These are phyloP conservation scores for Drosophila leonis DNA, from an alignment of 2,888 invertebrate genomes.

Conservation along the genomic window DNA sequence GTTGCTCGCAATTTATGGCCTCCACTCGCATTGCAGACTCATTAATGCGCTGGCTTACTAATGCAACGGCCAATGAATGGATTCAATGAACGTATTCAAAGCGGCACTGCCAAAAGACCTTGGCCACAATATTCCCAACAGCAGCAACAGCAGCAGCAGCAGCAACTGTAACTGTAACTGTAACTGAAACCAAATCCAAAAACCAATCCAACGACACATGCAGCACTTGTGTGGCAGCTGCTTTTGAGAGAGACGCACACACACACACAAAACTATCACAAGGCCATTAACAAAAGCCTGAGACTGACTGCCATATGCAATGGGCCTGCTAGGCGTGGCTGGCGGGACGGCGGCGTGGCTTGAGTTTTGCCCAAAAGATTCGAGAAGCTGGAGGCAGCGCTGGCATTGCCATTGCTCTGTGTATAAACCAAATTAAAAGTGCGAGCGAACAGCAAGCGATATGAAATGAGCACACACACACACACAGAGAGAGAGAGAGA, in stretches of 20 bases:
- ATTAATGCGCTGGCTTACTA: slow-evolving; percentile 13
- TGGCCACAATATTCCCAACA: slow-evolving; percentile 43
- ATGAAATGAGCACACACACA: slow-evolving; percentile 64
- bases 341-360: not conserved
- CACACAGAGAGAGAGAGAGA: not conserved
- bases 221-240: slow-evolving; percentile 49
- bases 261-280: slow-evolving; percentile 68
- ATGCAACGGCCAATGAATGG: slow-evolving; percentile 49
- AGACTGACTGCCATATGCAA: slow-evolving; percentile 60
- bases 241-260: slow-evolving; percentile 39
- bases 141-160: not conserved
- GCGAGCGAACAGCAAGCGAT: slow-evolving; percentile 53
- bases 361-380: slow-evolving; percentile 29
- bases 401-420: slow-evolving; percentile 31
- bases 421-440: slow-evolving; percentile 73
- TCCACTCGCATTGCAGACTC: not conserved
- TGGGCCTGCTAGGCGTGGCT: slow-evolving; percentile 1
- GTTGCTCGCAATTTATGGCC: slow-evolving; percentile 8
- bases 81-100: slow-evolving; percentile 27
- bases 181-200: slow-evolving; percentile 39
- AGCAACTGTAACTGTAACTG: slow-evolving; percentile 14
- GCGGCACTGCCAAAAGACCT: slow-evolving; percentile 32
- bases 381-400: slow-evolving; percentile 33
- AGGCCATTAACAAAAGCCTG: slow-evolving; percentile 78
- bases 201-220: slow-evolving; percentile 59